Evolutionary conservation across 2,888 invertebrate genomes (phyloP), one percentile per base, ranked within the genome.

Genomic region (Pristionchus japonicus): DNA sequence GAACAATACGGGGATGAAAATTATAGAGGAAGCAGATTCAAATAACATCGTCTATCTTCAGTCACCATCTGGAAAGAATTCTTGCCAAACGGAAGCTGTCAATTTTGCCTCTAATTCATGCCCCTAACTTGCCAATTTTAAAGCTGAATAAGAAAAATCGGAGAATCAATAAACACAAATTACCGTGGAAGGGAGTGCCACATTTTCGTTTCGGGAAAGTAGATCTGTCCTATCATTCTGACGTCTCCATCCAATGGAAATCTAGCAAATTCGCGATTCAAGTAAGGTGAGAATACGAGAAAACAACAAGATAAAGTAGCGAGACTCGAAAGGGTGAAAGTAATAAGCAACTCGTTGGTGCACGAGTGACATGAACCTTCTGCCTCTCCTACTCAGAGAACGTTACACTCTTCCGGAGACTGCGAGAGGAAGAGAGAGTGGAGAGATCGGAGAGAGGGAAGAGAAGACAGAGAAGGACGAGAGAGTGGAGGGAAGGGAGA

Each of bases 101-200:
- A n/a, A n/a, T n/a, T n/a, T n/a, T n/a, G n/a, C n/a, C n/a, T n/a
- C n/a, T n/a, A n/a, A n/a, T n/a, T n/a, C n/a, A n/a, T n/a, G n/a
- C n/a, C n/a, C n/a, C n/a, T n/a, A n/a, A n/a, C n/a, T n/a, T n/a
- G n/a, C n/a, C n/a, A n/a, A n/a, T n/a, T n/a, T n/a, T n/a, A n/a
- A n/a, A n/a, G n/a, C n/a, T n/a, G n/a, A n/a, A n/a, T n/a, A n/a
- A n/a, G n/a, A n/a, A n/a, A n/a, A n/a, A n/a, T n/a, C n/a, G n/a
- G n/a, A n/a, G n/a, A n/a, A n/a, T n/a, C n/a, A n/a, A n/a, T n/a
- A 82, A 82, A 17, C n/a, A 0, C 6, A n/a, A 74, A n/a, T 74
- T 47, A 82, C 82, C 82, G 82, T 49, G 82, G 82, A 27, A 82
- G 82, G 0, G 82, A 82, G 40, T 82, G 82, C 82, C 82, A 82